Evolutionary conservation across 1,140 invertebrate species (phyloP).

Genomic region (Sinonovacula constricta): DNA sequence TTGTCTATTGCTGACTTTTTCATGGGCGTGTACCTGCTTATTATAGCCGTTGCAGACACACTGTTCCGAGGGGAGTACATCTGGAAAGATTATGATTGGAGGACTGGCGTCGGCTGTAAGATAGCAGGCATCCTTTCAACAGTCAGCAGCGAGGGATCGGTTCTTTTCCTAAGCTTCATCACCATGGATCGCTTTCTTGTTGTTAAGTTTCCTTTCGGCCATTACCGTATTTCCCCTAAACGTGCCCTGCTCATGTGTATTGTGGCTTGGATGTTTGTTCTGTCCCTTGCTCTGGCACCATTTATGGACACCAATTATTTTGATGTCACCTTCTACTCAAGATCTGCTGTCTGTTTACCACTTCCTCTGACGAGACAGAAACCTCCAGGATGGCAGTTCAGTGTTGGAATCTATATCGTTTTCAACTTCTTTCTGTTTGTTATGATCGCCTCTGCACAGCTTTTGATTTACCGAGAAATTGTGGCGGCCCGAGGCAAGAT

Average conservation of each 20-base stretch:
- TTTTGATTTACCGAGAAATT: slow-evolving; percentile 49
- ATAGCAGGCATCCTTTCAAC: slow-evolving; percentile 66
- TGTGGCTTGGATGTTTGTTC: slow-evolving; percentile 52
- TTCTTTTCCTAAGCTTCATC: slow-evolving; percentile 64
- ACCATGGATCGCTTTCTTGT: slow-evolving; percentile 67
- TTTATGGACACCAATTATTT: slow-evolving; percentile 43
- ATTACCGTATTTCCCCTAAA: slow-evolving; percentile 33
- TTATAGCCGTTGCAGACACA: slow-evolving; percentile 67
- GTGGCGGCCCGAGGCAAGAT: background rate
- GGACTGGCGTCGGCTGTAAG: slow-evolving; percentile 58
- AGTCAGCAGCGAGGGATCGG: slow-evolving; percentile 62
- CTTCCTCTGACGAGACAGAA: slow-evolving; percentile 51
- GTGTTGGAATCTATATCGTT: slow-evolving; percentile 53
- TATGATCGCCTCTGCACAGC: slow-evolving; percentile 58
- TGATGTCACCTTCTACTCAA: slow-evolving; percentile 52
- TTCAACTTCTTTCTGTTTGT: slow-evolving; percentile 60
- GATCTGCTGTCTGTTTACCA: slow-evolving; percentile 57
- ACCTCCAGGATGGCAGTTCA: slow-evolving; percentile 56
- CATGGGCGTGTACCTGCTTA: slow-evolving; percentile 73
- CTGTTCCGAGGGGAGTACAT: slow-evolving; percentile 66
- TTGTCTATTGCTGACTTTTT: slow-evolving; percentile 68
- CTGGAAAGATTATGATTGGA: slow-evolving; percentile 61
- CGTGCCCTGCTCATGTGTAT: slow-evolving; percentile 14
- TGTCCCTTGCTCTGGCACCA: slow-evolving; percentile 51
- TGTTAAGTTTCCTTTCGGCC: slow-evolving; percentile 66